A percentile compares a stretch with the other conserved stretches of the same genome.
Evolutionary conservation across 1,140 invertebrate species (phyloP).

Genomic region (Cydia amplana): DNA sequence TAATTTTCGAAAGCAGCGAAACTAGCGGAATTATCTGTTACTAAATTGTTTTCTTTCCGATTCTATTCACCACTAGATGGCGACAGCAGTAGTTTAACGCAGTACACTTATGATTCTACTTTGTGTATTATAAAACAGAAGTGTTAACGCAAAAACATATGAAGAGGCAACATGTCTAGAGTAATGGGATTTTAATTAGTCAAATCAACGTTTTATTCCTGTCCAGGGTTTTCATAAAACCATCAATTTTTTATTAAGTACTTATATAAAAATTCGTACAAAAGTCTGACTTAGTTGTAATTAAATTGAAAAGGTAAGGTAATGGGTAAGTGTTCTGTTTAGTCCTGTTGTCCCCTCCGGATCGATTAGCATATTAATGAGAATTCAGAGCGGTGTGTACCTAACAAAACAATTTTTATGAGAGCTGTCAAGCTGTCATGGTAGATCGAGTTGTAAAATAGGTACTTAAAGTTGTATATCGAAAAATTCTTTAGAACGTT

Average conservation of each 20-base stretch:
- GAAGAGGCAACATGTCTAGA: too few relatives aligned
- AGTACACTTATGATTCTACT: not conserved
- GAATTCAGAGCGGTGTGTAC: not conserved
- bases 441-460: too few relatives aligned
- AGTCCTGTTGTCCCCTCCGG: not conserved
- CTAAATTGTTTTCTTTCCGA: not conserved
- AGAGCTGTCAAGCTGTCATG: not conserved
- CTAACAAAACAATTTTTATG: constrained; percentile 8
- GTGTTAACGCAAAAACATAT: too few relatives aligned
- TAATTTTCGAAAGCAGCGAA: not conserved
- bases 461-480: too few relatives aligned
- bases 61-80: constrained; percentile 8
- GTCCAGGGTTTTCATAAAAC: not conserved
- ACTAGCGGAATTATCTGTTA: not conserved
- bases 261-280: not conserved
- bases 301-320: not conserved
- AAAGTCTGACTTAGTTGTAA: not conserved
- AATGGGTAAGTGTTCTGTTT: not conserved
- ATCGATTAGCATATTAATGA: not conserved
- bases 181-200: too few relatives aligned
- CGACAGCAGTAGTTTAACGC: constrained; percentile 1
- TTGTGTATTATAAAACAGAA: not conserved
- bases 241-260: not conserved
- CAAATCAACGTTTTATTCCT: too few relatives aligned
- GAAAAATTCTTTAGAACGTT: too few relatives aligned